Percentiles rank a stretch among this genome's conserved stretches.
Conservation (phyloP, 2,888 invertebrate species). For the Euspilapteryx auroguttella region DNA sequence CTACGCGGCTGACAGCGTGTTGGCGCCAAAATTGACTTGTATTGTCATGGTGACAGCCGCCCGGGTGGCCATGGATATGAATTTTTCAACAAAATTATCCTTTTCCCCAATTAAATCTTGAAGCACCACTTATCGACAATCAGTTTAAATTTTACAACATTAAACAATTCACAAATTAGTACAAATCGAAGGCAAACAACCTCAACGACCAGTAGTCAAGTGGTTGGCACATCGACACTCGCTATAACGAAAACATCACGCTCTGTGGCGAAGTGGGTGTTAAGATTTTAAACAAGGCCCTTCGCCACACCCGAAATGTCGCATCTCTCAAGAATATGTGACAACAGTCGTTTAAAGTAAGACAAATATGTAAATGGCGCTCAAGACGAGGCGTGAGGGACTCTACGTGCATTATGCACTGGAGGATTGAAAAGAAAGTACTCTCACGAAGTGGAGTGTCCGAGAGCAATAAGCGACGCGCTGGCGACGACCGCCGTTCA, state of each 20-base stretch:
- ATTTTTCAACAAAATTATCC: too few relatives aligned
- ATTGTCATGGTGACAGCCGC: slow-evolving; percentile 38
- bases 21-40: slow-evolving; percentile 50
- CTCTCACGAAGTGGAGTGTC: slow-evolving; percentile 43
- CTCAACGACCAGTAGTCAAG: slow-evolving; percentile 3
- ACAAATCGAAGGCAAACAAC: slow-evolving; percentile 1
- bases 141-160: too few relatives aligned
- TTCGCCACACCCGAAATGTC: slow-evolving; percentile 39
- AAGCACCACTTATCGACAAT: too few relatives aligned
- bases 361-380: slow-evolving; percentile 48
- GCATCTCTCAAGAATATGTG: slow-evolving; percentile 19
- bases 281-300: slow-evolving; percentile 14
- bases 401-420: slow-evolving; percentile 49
- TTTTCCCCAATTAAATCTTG: too few relatives aligned
- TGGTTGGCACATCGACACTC: background rate
- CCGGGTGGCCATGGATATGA: slow-evolving; percentile 43
- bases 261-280: slow-evolving; percentile 24
- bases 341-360: slow-evolving; percentile 43
- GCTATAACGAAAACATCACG: slow-evolving; percentile 7
- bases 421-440: slow-evolving; percentile 53
- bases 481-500: slow-evolving; percentile 37
- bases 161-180: too few relatives aligned
- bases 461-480: slow-evolving; percentile 52
- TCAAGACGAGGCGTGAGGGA: slow-evolving; percentile 40
- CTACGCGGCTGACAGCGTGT: slow-evolving; percentile 23